phyloP scores from a whole-genome alignment of 2,888 invertebrate species.

The Dendrolimus houi region DNA sequence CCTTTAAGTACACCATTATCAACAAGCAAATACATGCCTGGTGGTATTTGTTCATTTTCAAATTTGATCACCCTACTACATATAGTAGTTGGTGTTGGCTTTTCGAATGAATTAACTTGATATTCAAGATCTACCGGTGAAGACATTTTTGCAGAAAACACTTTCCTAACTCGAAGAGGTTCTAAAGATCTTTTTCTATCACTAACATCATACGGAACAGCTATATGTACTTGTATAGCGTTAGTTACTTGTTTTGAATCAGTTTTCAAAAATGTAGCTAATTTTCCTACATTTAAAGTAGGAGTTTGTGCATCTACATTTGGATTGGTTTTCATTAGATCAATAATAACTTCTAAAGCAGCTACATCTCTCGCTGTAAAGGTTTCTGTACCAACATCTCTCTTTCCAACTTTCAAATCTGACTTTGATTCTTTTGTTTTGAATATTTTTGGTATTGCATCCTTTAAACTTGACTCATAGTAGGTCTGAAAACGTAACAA shows the following conservation, averaged over 20 bases:
- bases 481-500: background rate
- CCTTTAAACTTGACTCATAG: background rate
- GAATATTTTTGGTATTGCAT: background rate
- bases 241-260: conserved; percentile 3
- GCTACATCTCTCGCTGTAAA: conserved; percentile 51
- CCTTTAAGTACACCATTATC: conserved; percentile 26
- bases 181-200: conserved; percentile 35
- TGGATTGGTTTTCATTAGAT: conserved; percentile 34
- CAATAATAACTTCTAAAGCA: conserved; percentile 48
- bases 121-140: conserved; percentile 55
- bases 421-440: background rate
- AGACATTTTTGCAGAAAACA: conserved; percentile 49
- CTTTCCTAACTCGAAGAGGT: conserved; percentile 31
- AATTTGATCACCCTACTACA: background rate
- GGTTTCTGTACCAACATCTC: conserved; percentile 9
- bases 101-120: conserved; percentile 41
- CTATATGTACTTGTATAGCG: conserved; percentile 51
- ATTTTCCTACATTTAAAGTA: background rate
- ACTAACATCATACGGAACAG: conserved; percentile 30
- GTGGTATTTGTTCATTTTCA: conserved; percentile 17
- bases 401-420: background rate
- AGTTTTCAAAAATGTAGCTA: conserved; percentile 4
- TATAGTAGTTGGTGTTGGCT: conserved; percentile 7
- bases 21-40: conserved; percentile 44
- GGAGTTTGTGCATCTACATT: conserved; percentile 18